A percentile compares a stretch with the other conserved stretches of the same genome.
Conservation (phyloP, 2,113 vertebrate genomes). For the Spheniscus mendiculus region DNA sequence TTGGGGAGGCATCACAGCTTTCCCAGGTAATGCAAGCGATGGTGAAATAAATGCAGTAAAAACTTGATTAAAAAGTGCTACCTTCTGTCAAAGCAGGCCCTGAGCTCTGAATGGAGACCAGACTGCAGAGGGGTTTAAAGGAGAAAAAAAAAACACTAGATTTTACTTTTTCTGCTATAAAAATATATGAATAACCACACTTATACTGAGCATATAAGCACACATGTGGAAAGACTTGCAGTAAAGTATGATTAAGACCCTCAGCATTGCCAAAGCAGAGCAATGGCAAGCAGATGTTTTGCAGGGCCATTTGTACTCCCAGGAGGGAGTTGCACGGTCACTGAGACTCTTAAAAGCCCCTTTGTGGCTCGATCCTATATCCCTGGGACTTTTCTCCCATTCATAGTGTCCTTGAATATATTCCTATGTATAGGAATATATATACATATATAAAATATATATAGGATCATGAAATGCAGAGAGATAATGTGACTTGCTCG, state of each 20-base stretch:
- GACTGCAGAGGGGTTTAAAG: not conserved
- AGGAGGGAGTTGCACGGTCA: not conserved
- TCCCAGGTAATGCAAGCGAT: not conserved
- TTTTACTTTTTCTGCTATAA: not conserved
- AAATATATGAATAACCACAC: not conserved
- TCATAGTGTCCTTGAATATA: not conserved
- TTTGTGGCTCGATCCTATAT: rapidly evolving
- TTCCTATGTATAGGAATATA: too few relatives aligned
- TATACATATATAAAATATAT: too few relatives aligned
- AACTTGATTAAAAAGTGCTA: not conserved
- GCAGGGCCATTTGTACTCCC: not conserved
- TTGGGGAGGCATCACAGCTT: not conserved
- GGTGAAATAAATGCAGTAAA: not conserved
- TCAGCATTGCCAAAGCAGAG: not conserved
- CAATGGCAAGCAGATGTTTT: slow-evolving; percentile 17
- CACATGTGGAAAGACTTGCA: not conserved
- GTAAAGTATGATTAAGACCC: slow-evolving; percentile 7
- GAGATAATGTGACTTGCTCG: not conserved
- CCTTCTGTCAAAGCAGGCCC: not conserved
- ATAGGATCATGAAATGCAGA: not conserved
- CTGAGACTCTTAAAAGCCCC: not conserved
- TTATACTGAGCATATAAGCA: not conserved
- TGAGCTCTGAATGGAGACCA: not conserved
- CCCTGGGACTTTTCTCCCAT: not conserved
- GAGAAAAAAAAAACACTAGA: not conserved